Percentiles rank a stretch among this genome's conserved stretches.
Conservation (phyloP, 2,113 vertebrate species). For the Poeciliopsis turrubarensis region DNA sequence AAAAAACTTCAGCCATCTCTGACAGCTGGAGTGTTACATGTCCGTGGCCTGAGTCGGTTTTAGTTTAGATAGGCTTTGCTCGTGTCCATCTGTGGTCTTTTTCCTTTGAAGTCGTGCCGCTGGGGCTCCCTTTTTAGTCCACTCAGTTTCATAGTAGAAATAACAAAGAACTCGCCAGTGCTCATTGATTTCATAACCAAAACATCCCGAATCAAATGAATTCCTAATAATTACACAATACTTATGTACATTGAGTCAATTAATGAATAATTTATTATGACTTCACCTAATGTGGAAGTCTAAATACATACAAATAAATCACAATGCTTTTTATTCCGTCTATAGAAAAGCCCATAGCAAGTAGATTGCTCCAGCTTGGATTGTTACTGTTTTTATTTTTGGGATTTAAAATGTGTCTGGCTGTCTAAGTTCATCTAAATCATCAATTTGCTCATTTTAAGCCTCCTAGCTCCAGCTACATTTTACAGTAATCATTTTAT, state of each 20-base stretch:
- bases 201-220: not conserved
- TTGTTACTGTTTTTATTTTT: not conserved
- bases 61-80: slow-evolving; percentile 10
- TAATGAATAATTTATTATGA: not conserved
- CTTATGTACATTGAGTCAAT: not conserved
- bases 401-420: not conserved
- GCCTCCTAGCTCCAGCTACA: not conserved
- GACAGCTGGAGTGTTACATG: not conserved
- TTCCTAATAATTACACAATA: slow-evolving; percentile 1
- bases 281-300: not conserved
- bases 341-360: not conserved
- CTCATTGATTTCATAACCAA: not conserved
- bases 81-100: slow-evolving; percentile 20
- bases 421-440: not conserved
- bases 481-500: not conserved
- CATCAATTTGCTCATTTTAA: not conserved
- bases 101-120: not conserved
- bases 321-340: not conserved
- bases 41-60: slow-evolving; percentile 1
- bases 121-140: not conserved
- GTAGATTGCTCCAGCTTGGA: not conserved
- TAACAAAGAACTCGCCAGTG: not conserved
- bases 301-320: not conserved
- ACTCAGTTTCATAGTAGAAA: not conserved
- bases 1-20: not conserved